These are phyloP conservation scores for Pygocentrus nattereri DNA, from an alignment of 2,797 vertebrate genomes.

Conservation along the genomic window DNA sequence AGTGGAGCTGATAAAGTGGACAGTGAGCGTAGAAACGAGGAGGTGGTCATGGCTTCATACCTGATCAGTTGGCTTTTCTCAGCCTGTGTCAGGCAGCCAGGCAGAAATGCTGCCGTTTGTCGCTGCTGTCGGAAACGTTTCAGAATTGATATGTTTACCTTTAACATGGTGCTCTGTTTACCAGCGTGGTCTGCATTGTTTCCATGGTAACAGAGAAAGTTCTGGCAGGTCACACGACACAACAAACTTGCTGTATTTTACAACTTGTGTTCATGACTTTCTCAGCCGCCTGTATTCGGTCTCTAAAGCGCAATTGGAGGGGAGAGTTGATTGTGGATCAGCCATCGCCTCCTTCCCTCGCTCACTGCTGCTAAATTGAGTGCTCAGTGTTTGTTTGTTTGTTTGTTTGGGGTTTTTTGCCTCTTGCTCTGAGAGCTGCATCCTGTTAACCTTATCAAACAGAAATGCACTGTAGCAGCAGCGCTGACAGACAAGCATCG, in stretches of 20 bases:
- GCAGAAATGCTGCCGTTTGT: too few species aligned
- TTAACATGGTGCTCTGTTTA: not conserved
- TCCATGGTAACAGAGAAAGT: not conserved
- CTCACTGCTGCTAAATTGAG: not conserved
- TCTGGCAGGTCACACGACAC: not conserved
- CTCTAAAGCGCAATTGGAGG: not conserved
- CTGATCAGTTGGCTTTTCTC: too few species aligned
- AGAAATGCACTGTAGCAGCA: conserved; percentile 29
- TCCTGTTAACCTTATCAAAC: conserved; percentile 41
- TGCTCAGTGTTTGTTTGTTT: conserved; percentile 7
- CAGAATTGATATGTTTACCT: not conserved
- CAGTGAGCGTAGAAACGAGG: too few species aligned
- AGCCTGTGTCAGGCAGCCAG: too few species aligned
- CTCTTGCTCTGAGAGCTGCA: not conserved
- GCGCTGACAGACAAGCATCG: conserved; percentile 39
- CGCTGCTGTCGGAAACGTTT: too few species aligned
- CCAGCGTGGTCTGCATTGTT: not conserved
- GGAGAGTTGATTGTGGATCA: not conserved
- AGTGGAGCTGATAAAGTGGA: too few species aligned
- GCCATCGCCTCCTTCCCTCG: not conserved
- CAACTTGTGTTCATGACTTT: not conserved
- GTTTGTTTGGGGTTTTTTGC: not conserved
- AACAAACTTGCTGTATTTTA: not conserved
- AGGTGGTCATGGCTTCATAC: too few species aligned
- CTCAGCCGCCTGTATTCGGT: not conserved